These are phyloP conservation scores for Magallana gigas DNA, from an alignment of 1,140 invertebrate species.

Conservation along the genomic window DNA sequence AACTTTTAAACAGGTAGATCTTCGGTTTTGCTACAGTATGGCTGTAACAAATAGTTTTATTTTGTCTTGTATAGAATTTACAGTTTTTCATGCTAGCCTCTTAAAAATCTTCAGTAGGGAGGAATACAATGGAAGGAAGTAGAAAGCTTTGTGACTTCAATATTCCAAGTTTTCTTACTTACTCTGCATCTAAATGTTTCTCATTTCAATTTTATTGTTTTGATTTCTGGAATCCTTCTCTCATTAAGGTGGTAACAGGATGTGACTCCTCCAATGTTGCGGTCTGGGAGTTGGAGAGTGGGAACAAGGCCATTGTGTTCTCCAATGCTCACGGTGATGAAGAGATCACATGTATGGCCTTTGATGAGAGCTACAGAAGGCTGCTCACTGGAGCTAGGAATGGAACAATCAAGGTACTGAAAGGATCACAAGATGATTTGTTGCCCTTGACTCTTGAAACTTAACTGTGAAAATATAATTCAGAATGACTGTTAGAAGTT, in stretches of 20 bases:
- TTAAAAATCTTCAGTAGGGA: no score
- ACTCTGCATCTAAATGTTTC: no score
- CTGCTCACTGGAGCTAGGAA: conserved; percentile 78
- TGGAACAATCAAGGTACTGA: conserved; percentile 78
- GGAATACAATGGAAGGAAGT: no score
- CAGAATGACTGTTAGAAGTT: background rate
- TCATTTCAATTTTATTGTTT: background rate
- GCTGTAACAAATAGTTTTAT: no score
- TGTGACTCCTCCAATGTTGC: conserved; percentile 78
- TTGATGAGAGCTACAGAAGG: conserved; percentile 73
- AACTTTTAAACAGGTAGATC: conserved; percentile 76
- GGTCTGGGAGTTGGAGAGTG: conserved; percentile 78
- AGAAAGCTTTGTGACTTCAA: no score
- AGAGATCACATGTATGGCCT: conserved; percentile 78
- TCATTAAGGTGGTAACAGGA: conserved; percentile 77
- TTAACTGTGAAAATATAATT: no score
- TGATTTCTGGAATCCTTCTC: no score
- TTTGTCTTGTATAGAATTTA: no score
- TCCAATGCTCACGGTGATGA: conserved; percentile 78
- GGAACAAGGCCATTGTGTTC: conserved; percentile 77
- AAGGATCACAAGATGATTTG: no score
- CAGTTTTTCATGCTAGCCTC: no score
- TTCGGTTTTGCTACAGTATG: background rate
- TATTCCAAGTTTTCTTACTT: no score
- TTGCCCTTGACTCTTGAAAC: no score